These are phyloP conservation scores for Cactoblastis cactorum DNA, from an alignment of 2,888 invertebrate genomes.

Conservation along the genomic window DNA sequence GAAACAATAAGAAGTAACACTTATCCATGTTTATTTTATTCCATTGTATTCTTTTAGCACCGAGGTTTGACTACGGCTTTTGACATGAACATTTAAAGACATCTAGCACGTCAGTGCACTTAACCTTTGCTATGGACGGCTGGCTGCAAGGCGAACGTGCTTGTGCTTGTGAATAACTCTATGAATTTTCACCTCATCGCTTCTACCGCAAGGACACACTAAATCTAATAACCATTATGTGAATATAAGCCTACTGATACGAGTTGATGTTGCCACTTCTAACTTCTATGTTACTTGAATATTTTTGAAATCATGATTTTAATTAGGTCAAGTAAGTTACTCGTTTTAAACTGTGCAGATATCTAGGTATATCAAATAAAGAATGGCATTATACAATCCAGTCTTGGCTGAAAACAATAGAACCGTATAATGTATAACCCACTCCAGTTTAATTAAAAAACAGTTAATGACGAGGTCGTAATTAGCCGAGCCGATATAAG, in stretches of 20 bases:
- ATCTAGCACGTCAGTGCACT: slow-evolving; percentile 5
- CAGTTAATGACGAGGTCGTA: slow-evolving; percentile 41
- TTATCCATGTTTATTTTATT: slow-evolving; percentile 42
- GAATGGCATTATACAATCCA: background rate
- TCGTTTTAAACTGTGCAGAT: background rate
- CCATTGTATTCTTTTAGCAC: slow-evolving; percentile 33
- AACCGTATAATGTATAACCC: slow-evolving; percentile 2
- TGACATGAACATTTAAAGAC: slow-evolving; percentile 7
- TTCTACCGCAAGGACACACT: background rate
- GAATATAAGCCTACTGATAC: background rate
- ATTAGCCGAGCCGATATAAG: slow-evolving; percentile 44
- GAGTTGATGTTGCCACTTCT: too few species aligned
- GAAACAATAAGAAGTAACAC: slow-evolving; percentile 58
- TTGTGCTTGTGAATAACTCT: slow-evolving; percentile 12
- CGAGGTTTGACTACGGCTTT: slow-evolving; percentile 10
- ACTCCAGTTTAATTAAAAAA: slow-evolving; percentile 24
- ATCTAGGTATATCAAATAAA: background rate
- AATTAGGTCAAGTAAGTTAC: too few species aligned
- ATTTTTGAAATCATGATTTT: too few species aligned
- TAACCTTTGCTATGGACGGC: slow-evolving; percentile 15
- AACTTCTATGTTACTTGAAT: too few species aligned
- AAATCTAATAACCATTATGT: background rate
- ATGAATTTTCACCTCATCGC: slow-evolving; percentile 19
- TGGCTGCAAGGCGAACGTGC: slow-evolving; percentile 14
- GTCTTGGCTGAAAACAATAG: background rate